Evolutionary conservation across 2,888 invertebrate genomes (phyloP).

Genomic region (Autographa gamma): DNA sequence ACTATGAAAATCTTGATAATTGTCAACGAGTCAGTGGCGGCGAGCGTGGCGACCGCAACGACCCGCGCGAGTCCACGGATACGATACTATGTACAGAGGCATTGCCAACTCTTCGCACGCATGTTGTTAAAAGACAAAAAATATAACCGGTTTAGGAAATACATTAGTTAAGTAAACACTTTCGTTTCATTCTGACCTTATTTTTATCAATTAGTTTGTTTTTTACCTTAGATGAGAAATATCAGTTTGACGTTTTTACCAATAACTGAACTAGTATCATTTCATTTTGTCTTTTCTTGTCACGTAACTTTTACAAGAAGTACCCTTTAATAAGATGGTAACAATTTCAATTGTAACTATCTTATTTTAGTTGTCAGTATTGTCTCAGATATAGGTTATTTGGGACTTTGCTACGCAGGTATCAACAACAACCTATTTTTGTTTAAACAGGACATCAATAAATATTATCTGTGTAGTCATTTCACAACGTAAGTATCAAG

Average conservation of each 20-base stretch:
- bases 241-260: background rate
- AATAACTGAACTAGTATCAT: too few species aligned
- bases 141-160: constrained; percentile 6
- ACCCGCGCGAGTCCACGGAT: background rate
- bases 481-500: background rate
- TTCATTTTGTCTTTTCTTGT: too few species aligned
- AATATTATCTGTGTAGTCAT: background rate
- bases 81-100: background rate
- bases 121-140: background rate
- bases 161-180: background rate
- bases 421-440: too few species aligned
- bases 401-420: too few species aligned
- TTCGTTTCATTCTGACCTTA: background rate
- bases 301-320: too few species aligned
- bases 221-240: too few species aligned
- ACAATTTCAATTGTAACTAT: too few species aligned
- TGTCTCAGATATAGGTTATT: too few species aligned
- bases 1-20: too few species aligned
- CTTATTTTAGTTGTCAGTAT: too few species aligned
- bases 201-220: background rate
- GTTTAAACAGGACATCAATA: too few species aligned
- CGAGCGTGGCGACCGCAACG: background rate
- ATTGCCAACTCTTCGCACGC: background rate
- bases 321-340: too few species aligned
- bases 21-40: background rate